Base-by-base conservation (phyloP, 2,797 vertebrate species). In the Pseudochromis fuscus region DNA sequence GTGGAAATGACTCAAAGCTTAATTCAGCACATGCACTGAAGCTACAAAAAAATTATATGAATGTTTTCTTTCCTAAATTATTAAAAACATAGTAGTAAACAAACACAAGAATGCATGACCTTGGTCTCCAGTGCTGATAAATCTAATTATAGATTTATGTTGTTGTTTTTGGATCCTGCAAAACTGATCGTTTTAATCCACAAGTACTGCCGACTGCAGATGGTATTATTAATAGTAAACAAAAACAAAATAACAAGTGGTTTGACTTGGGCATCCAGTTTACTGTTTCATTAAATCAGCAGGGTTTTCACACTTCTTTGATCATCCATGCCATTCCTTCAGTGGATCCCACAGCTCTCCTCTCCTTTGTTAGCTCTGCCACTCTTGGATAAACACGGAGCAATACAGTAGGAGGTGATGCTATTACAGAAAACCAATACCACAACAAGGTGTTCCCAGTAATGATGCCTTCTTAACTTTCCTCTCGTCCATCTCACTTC, bases 271-370 rank as follows among this genome's bases (percentile, higher is more conserved):
- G 37, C 28, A 19, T 30, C 31, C 25, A 60, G 30, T 79, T 68
- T 55, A 51, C 19, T 1, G 12, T 58, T 64, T 77, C 25, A 64
- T 73, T 80, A 64, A 65, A 63, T 45, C 77, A 62, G 62, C 53
- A 18, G 53, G 52, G 55, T 58, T 72, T 55, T 28, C n/a, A 19
- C 25, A 11, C 57, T 61, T 13, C 57, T 69, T 68, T 72, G 46
- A 72, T 66, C 59, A 66, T 55, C 66, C 61, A 70, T 62, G 56
- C 62, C 40, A 23, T 59, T 24, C 25, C 45, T 49, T 65, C 63
- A 58, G 58, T 44, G 57, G 56, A 67, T 61, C 64, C 67, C 48
- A 42, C 53, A 12, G 45, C 49, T 69, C 52, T 68, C 40, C 13
- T 16, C 19, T 56, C 44, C 37, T 53, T 51, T 50, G 44, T 31